Base-by-base conservation (phyloP, 2,888 invertebrate genomes). In the Aethes cnicana region DNA sequence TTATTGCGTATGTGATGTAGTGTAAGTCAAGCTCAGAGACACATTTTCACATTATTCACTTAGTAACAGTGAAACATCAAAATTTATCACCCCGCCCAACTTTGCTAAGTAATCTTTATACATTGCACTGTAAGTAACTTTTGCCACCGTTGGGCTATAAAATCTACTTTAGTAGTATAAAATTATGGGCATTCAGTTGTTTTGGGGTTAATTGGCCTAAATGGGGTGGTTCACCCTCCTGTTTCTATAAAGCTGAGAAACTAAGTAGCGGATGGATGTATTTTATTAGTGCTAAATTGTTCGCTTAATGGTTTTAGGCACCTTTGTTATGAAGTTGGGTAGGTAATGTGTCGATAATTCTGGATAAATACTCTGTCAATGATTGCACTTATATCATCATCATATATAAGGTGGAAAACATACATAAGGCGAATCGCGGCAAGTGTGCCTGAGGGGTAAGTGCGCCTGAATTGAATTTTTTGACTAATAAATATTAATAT, bases 171-270 rank as follows among this genome's bases (percentile, higher is more conserved):
- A 66, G 66, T 70, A 64, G 68, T 68, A 75, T 72, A 72, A 74
- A 77, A 73, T 74, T 74, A 74, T 68, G 66, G 64, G 56, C 62
- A 68, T 63, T 61, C 63, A 61, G 63, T 64, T 68, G 64, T 70
- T 72, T 66, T 62, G 63, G 57, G 62, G 69, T 69, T 77, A 77
- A 77, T 78, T 74, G 70, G 64, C 65, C 61, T 60, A 54, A 63
- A 61, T 64, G 56, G 46, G 52, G 41, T 42, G 35, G 49, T 37
- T 41, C 21, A 25, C 17, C 37, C 32, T 30, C 30, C 18, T 37
- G 33, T 46, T 39, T 52, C 37, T 39, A 37, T 37, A 44, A 39
- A 44, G 18, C 14, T 32, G 23, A 30, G 25, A 32, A 9, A 35
- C 20, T 42, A 17, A 14, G 11, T 26, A 35, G 5, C n/a, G 16